A percentile compares a stretch with the other conserved stretches of the same genome.
Conservation (phyloP, 1,140 invertebrate genomes). For the Atopsyche davidsoni region DNA sequence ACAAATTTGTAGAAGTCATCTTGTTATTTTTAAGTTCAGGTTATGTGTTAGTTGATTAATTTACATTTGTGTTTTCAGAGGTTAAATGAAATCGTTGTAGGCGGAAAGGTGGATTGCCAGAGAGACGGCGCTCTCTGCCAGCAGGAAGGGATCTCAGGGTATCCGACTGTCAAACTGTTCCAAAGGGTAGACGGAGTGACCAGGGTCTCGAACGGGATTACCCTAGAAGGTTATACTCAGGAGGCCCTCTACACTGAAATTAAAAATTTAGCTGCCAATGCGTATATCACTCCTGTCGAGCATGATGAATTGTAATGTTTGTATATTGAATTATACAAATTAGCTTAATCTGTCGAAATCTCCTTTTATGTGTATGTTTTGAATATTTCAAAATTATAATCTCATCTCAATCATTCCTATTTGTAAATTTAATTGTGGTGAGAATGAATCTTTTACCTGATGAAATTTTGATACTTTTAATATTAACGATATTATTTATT, state of each 20-base stretch:
- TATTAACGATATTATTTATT: too few species aligned
- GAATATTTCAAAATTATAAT: too few species aligned
- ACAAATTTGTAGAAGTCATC: not conserved
- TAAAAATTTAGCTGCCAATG: constrained; percentile 16
- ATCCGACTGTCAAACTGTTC: constrained; percentile 28
- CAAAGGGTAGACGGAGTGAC: constrained; percentile 25
- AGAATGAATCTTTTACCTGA: too few species aligned
- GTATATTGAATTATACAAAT: too few species aligned
- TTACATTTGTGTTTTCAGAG: constrained; percentile 16
- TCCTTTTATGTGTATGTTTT: too few species aligned
- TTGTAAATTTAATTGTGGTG: too few species aligned
- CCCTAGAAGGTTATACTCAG: constrained; percentile 13
- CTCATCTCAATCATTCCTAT: too few species aligned
- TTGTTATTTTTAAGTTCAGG: not conserved
- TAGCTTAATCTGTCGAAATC: too few species aligned
- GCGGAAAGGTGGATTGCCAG: constrained; percentile 27
- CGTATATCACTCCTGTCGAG: constrained; percentile 25
- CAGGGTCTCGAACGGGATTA: constrained; percentile 17
- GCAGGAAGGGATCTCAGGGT: constrained; percentile 18
- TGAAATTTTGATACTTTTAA: too few species aligned
- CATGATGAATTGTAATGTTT: constrained; percentile 27
- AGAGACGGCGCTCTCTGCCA: constrained; percentile 23
- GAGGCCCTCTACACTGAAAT: constrained; percentile 23
- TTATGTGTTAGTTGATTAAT: not conserved
- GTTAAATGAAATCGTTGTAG: constrained; percentile 22